These are phyloP conservation scores for Dryobotodes eremita DNA, from an alignment of 2,888 invertebrate genomes.

Conservation along the genomic window DNA sequence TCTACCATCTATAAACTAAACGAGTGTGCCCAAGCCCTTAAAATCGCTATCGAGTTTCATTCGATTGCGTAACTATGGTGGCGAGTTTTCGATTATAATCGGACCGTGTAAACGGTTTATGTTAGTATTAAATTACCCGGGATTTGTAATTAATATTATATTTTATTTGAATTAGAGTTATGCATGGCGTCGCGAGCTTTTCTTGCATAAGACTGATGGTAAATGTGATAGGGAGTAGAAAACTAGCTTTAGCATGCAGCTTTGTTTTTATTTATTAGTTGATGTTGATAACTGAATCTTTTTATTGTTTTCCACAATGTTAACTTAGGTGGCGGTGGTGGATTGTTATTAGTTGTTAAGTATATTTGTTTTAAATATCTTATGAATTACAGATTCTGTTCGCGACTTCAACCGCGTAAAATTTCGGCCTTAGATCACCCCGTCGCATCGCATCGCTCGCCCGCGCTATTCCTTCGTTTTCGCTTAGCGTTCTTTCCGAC, in stretches of 20 bases:
- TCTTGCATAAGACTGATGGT: constrained; percentile 38
- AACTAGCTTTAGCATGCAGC: background rate
- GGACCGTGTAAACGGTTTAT: constrained; percentile 57
- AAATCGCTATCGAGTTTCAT: constrained; percentile 62
- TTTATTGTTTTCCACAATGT: too few species aligned
- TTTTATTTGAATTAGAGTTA: constrained; percentile 48
- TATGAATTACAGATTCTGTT: too few species aligned
- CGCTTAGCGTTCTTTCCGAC: too few species aligned
- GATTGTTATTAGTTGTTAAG: background rate
- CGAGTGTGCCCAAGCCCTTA: constrained; percentile 38
- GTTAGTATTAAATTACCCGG: constrained; percentile 52
- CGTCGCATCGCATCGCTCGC: too few species aligned
- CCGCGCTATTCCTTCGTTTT: too few species aligned
- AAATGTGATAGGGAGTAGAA: background rate
- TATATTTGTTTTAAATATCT: background rate
- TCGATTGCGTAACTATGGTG: constrained; percentile 63
- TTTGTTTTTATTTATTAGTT: background rate
- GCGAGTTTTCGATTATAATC: constrained; percentile 66
- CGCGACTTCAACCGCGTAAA: too few species aligned
- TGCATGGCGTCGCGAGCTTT: constrained; percentile 7
- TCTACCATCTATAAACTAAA: background rate
- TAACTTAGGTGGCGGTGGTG: too few species aligned
- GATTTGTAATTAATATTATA: constrained; percentile 58
- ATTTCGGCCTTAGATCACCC: too few species aligned
- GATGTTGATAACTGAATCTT: too few species aligned